These are phyloP conservation scores for Dastarcus helophoroides DNA, from an alignment of 2,888 invertebrate species.

Conservation along the genomic window DNA sequence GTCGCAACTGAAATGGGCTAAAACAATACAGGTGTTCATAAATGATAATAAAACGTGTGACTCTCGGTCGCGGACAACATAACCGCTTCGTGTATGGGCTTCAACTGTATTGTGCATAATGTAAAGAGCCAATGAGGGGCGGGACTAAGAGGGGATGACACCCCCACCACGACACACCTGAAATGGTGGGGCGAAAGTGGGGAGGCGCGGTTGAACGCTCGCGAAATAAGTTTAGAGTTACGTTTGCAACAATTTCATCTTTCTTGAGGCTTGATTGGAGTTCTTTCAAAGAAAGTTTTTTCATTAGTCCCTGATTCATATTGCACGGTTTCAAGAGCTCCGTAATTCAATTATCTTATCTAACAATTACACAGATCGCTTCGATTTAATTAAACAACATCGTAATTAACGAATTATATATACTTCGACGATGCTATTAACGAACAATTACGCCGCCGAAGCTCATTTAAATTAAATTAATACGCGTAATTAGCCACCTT, in stretches of 20 bases:
- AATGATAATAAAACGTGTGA: slow-evolving; percentile 31
- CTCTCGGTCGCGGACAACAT: slow-evolving; percentile 36
- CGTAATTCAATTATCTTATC: too few species aligned
- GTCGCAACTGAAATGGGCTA: slow-evolving; percentile 16
- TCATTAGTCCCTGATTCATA: slow-evolving; percentile 13
- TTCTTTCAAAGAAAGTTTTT: slow-evolving; percentile 15
- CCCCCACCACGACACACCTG: slow-evolving; percentile 33
- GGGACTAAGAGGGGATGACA: slow-evolving; percentile 36
- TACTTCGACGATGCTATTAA: too few species aligned
- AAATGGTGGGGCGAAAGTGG: slow-evolving; percentile 27
- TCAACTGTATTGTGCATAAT: slow-evolving; percentile 39
- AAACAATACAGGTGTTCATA: slow-evolving; percentile 25
- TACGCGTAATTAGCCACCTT: too few species aligned
- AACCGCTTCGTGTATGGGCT: slow-evolving; percentile 36
- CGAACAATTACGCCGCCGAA: too few species aligned
- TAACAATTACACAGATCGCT: too few species aligned
- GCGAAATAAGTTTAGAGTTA: slow-evolving; percentile 35
- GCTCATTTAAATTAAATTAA: too few species aligned
- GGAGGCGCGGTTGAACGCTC: slow-evolving; percentile 35
- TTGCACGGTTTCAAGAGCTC: too few species aligned
- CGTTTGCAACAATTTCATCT: slow-evolving; percentile 33
- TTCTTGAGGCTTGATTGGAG: slow-evolving; percentile 18
- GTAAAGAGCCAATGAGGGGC: slow-evolving; percentile 39
- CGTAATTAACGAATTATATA: too few species aligned
- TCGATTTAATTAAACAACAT: too few species aligned